phyloP scores from a whole-genome alignment of 2,113 vertebrate species.

The Dipodomys stephensi region DNA sequence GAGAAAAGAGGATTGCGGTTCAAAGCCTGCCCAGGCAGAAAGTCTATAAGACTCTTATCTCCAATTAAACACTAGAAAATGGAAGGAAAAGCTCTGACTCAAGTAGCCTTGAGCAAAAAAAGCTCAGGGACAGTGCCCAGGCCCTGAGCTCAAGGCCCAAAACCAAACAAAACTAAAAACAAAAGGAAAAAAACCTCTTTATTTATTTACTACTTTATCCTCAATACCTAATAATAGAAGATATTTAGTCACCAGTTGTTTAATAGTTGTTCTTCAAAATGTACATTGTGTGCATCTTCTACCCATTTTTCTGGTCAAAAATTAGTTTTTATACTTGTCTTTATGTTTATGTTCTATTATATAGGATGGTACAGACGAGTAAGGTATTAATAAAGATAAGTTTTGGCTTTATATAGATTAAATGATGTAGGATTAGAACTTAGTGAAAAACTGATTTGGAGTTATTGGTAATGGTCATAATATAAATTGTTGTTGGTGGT shows the following conservation, averaged over 20 bases:
- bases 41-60: too few relatives aligned
- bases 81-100: too few relatives aligned
- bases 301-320: background rate
- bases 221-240: background rate
- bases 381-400: background rate
- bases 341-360: conserved; percentile 12
- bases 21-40: too few relatives aligned
- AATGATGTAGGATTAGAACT: background rate
- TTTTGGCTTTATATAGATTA: conserved; percentile 58
- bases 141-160: too few relatives aligned
- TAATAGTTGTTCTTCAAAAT: conserved; percentile 18
- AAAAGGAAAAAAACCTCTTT: too few relatives aligned
- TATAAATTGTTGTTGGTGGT: background rate
- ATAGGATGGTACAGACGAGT: background rate
- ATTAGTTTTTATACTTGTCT: conserved; percentile 29
- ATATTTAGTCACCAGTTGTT: conserved; percentile 9
- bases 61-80: too few relatives aligned
- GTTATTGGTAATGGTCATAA: background rate
- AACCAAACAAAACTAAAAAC: too few relatives aligned
- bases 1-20: too few relatives aligned
- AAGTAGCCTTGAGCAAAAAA: too few relatives aligned
- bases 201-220: conserved; percentile 3
- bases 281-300: background rate
- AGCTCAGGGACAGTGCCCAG: too few relatives aligned
- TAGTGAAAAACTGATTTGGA: background rate